Conservation (phyloP, 2,888 invertebrate species). For the Noctua janthina region DNA sequence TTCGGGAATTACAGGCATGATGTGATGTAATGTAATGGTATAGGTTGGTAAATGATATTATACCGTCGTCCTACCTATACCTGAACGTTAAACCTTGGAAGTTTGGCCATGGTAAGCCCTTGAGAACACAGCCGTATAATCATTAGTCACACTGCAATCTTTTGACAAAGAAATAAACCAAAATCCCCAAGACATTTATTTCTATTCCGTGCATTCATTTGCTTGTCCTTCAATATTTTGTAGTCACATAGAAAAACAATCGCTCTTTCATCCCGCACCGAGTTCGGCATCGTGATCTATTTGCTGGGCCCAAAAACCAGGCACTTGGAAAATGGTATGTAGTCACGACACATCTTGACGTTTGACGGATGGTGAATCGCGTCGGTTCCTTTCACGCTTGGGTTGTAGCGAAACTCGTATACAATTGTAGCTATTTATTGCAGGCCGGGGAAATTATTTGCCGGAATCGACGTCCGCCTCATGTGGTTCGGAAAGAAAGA, state of each 20-base stretch:
- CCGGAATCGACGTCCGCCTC: conserved; percentile 60
- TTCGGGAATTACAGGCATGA: no score
- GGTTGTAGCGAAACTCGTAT: conserved; percentile 66
- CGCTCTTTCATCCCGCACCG: conserved; percentile 69
- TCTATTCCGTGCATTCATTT: conserved; percentile 57
- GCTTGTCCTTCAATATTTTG: conserved; percentile 63
- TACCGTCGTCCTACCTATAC: background rate
- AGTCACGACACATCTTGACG: conserved; percentile 83
- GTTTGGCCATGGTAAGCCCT: background rate
- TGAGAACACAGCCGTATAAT: background rate
- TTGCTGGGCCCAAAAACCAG: conserved; percentile 80
- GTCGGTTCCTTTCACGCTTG: conserved; percentile 72
- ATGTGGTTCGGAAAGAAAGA: conserved; percentile 47
- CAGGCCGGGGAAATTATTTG: conserved; percentile 64
- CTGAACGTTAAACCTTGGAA: background rate
- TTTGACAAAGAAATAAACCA: conserved; percentile 43
- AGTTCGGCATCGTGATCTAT: conserved; percentile 78
- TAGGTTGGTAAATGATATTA: background rate
- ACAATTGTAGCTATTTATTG: conserved; percentile 68
- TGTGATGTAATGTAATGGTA: no score
- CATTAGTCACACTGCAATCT: background rate
- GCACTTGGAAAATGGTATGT: conserved; percentile 84
- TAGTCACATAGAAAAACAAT: conserved; percentile 70
- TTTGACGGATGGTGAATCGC: conserved; percentile 82
- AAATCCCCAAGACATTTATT: conserved; percentile 44